phyloP scores from a whole-genome alignment of 2,888 invertebrate genomes.

The Macropis europaea region DNA sequence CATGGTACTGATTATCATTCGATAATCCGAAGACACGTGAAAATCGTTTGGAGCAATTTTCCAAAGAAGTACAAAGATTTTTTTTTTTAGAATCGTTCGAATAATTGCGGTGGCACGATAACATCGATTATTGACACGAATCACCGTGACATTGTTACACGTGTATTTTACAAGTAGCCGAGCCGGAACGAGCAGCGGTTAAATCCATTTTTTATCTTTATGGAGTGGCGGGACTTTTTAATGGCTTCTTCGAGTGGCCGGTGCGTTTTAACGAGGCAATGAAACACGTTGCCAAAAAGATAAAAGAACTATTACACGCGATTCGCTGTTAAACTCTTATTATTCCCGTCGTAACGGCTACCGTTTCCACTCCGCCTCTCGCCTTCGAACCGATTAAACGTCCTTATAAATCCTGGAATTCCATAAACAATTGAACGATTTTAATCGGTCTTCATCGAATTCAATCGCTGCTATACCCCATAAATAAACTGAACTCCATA shows the following conservation, averaged over 20 bases:
- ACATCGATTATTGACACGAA: neutral
- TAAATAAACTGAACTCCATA: too few relatives aligned
- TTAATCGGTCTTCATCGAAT: too few relatives aligned
- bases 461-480: too few relatives aligned
- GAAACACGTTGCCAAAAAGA: slow-evolving; percentile 58
- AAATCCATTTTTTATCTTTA: slow-evolving; percentile 58
- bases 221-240: slow-evolving; percentile 34
- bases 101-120: too few relatives aligned
- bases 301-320: slow-evolving; percentile 45
- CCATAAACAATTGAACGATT: neutral
- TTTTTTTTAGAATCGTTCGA: too few relatives aligned
- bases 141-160: slow-evolving; percentile 1
- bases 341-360: slow-evolving; percentile 10
- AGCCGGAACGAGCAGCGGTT: slow-evolving; percentile 7
- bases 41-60: too few relatives aligned
- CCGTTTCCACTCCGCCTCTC: neutral
- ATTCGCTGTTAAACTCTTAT: slow-evolving; percentile 30
- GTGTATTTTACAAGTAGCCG: neutral
- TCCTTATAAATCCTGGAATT: neutral
- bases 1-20: too few relatives aligned
- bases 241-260: slow-evolving; percentile 46
- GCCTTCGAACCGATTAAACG: slow-evolving; percentile 15
- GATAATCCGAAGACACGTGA: too few relatives aligned
- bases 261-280: slow-evolving; percentile 56
- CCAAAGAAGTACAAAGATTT: too few relatives aligned